Base-by-base conservation (phyloP, 2,113 vertebrate genomes). In the Hydrochoerus hydrochaeris region DNA sequence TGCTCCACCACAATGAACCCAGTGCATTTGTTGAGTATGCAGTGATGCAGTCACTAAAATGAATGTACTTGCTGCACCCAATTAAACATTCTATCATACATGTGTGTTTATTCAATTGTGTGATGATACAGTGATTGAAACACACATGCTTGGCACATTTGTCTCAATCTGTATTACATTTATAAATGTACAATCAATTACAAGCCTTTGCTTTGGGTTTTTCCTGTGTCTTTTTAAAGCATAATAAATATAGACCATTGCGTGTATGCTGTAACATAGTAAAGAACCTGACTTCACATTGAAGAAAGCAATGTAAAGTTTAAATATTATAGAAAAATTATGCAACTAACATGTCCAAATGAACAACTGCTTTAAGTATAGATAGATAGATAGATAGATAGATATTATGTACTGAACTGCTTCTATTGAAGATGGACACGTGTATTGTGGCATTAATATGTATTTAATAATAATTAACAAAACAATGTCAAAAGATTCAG, bases 61-160 rank as follows among this genome's bases (percentile, higher is more conserved):
- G 97, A 98, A 98, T 97, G 96, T 95, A 92, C 97, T 98, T 98
- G 97, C 97, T 98, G 96, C 98, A 98, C 96, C 98, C 97, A 98
- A 97, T 97, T 98, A 98, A 97, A 78, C 97, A 97, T 97, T 97
- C 94, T 96, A 97, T 96, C 97, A 97, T 97, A 95, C 95, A 97
- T 97, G 97, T 98, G 98, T 98, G 97, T 97, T 98, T 98, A 98
- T 97, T 97, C 97, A 97, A 95, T 97, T 97, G 95, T 97, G 96
- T 98, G 97, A 97, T 4, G 93, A 98, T 95, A 94, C 92, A 95
- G 96, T 98, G 98, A 97, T 97, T 97, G 97, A 98, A 97, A 97
- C 92, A 98, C 97, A 96, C 95, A 65, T 16, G 38, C 97, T 97
- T 9, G 16, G 88, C 0, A 24, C 97, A 98, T 98, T 97, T 97